Base-by-base conservation (phyloP, 2,888 invertebrate genomes). In the Drosophila borealis region DNA sequence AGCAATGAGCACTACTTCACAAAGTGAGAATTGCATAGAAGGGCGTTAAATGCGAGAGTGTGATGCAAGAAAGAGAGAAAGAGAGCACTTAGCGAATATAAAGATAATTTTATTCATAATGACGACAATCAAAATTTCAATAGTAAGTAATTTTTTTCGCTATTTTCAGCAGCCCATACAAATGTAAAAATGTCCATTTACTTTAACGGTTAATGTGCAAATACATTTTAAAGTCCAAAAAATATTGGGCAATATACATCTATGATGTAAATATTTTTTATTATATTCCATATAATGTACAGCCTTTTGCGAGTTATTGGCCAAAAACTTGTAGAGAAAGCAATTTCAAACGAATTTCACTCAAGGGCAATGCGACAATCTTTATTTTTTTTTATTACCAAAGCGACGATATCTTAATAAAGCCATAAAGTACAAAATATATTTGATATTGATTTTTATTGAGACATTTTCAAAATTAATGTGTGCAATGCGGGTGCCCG, bases 361-460 rank as follows among this genome's bases (percentile, higher is more conserved):
- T 14, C 34, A 39, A 37, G 37, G 54, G 39, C 49, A 69, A 56
- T 37, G 34, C 48, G 54, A 48, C 60, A 74, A 69, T 56, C 44
- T 55, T 56, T 53, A 51, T 53, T 41, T 66, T 19, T 66, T 19
- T 68, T 44, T 49, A 53, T 60, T 51, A 11, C n/a, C n/a, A 29
- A 9, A 34, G 39, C 36, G 46, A 67, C 41, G 46, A 34, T 21
- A 25, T 33, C 70, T 74, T 53, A 66, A 76, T 70, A 66, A 60
- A 84, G 88, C 50, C 67, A 70, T 81, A 78, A 87, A 75, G 54
- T 42, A 48, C 19, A 34, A 41, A 66, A 77, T 59, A 66, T 75
- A 82, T 87, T 62, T 84, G 57, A 66, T 81, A 81, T 82, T 82
- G 81, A 87, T 81, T 87, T 81, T 79, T 84, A 82, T 83, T 80